Evolutionary conservation across 92 coral and sea anemone genomes (phyloP), one percentile per base, ranked within the genome.

Genomic region (Isaurus tuberculatus): DNA sequence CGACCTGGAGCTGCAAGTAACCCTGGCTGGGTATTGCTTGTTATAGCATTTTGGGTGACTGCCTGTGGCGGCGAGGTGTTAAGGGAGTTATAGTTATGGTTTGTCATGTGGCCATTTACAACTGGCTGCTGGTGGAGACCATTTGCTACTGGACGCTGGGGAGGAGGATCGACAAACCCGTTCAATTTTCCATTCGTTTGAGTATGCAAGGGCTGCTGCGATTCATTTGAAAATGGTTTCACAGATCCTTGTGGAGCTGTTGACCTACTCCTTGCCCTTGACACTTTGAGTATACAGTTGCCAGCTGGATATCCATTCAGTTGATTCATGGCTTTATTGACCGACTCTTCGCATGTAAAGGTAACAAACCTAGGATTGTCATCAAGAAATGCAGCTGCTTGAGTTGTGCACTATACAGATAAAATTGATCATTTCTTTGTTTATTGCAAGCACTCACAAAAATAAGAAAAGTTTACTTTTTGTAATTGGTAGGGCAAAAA

Each of bases 291-390:
- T 42, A 89, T 84, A 19, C 84, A 72, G 51, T 77, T 67, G 7
- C 85, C 92, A 64, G 91, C 44, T 25, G 7, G 67, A 53, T 75
- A 72, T 11, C 97, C 95, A 49, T 91, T 86, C 79, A 94, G 69
- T 34, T 55, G 73, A 17, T 86, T 71, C 30, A 96, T 90, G 2
- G 98, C 99, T 31, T 65, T 90, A 31, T 57, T 53, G 16, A 90
- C 92, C 15, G 92, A 93, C 17, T 96, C 96, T 65, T 92, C 98
- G 11, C 91, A 46, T 27, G 86, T 63, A 72, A 71, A 96, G 30
- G 79, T 84, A 14, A 96, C 80, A 89, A 96, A 96, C 73, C 98
- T 96, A 72, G 16, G 57, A n/a, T 36, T 55, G 1, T 55, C 63
- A 55, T 19, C 26, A 55, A 55, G 7, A 55, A 55, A 8, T 26